Conservation (phyloP, 2,888 invertebrate genomes). For the Leistus spinibarbis region DNA sequence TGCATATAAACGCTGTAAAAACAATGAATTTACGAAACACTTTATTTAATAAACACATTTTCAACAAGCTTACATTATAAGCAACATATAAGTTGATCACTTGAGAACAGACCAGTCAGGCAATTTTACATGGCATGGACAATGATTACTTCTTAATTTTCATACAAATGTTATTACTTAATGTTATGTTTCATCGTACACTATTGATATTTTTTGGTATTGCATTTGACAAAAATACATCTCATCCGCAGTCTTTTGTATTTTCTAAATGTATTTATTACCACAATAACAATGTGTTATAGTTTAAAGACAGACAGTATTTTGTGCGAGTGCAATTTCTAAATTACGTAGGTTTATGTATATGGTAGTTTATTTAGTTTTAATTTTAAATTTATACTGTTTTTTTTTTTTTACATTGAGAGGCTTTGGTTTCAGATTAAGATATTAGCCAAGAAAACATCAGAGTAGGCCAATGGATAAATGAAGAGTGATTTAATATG, state of each 20-base stretch:
- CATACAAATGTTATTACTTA: slow-evolving; percentile 29
- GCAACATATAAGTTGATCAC: slow-evolving; percentile 45
- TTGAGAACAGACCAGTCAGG: slow-evolving; percentile 21
- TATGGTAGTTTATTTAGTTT: slow-evolving; percentile 1
- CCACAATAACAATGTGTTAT: slow-evolving; percentile 19
- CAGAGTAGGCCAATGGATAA: slow-evolving; percentile 22
- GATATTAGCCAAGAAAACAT: slow-evolving; percentile 2
- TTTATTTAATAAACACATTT: slow-evolving; percentile 44
- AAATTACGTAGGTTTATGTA: not conserved
- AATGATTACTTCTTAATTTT: slow-evolving; percentile 14
- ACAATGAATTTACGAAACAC: slow-evolving; percentile 43
- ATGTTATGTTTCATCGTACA: not conserved
- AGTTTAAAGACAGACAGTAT: slow-evolving; percentile 25
- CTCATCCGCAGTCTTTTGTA: slow-evolving; percentile 24
- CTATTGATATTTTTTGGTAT: slow-evolving; percentile 23
- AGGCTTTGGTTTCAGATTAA: not conserved
- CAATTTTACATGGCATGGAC: slow-evolving; percentile 32
- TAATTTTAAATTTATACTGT: not conserved
- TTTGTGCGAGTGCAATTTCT: slow-evolving; percentile 26
- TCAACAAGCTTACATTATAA: slow-evolving; percentile 51
- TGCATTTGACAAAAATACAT: slow-evolving; percentile 30
- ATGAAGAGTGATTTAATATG: slow-evolving; percentile 7
- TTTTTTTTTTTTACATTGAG: not conserved
- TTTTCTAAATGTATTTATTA: slow-evolving; percentile 20
- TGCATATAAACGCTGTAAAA: not conserved